phyloP scores from a whole-genome alignment of 2,797 vertebrate genomes.

The Gymnothorax reevesii region DNA sequence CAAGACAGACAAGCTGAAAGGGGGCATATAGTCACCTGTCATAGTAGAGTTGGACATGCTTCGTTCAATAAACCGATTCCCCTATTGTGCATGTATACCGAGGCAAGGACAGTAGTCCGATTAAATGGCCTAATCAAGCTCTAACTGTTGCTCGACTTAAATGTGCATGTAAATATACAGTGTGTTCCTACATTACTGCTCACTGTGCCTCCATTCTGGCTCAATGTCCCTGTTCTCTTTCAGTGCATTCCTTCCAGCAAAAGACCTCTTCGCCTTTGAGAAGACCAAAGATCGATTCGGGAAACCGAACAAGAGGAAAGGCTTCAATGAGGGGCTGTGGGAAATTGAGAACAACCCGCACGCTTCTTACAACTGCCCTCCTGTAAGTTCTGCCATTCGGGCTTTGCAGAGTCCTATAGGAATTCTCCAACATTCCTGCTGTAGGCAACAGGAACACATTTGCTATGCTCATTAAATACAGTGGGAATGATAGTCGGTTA shows the following conservation, averaged over 20 bases:
- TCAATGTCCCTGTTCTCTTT: conserved; percentile 18
- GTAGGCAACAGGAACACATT: neutral
- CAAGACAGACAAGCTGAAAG: too few species aligned
- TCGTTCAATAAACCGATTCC: too few species aligned
- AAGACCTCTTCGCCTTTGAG: conserved; percentile 94
- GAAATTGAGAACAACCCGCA: conserved; percentile 98
- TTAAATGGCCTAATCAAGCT: too few species aligned
- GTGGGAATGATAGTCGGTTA: neutral
- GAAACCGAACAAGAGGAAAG: conserved; percentile 98
- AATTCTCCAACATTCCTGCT: neutral
- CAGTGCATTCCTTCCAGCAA: conserved; percentile 93
- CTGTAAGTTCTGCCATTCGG: conserved; percentile 75
- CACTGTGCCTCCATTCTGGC: neutral
- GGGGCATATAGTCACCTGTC: too few species aligned
- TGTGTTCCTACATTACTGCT: too few species aligned
- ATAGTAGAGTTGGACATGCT: too few species aligned
- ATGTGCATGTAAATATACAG: too few species aligned
- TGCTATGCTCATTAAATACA: neutral
- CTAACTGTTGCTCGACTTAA: too few species aligned
- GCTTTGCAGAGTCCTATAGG: neutral
- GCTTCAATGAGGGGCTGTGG: conserved; percentile 98
- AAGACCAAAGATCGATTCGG: conserved; percentile 94
- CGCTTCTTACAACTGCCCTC: conserved; percentile 89
- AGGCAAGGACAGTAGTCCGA: too few species aligned
- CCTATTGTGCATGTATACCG: too few species aligned